Evolutionary conservation across 1,140 invertebrate genomes (phyloP), one percentile per base, ranked within the genome.

Genomic region (Nephotettix cincticeps): DNA sequence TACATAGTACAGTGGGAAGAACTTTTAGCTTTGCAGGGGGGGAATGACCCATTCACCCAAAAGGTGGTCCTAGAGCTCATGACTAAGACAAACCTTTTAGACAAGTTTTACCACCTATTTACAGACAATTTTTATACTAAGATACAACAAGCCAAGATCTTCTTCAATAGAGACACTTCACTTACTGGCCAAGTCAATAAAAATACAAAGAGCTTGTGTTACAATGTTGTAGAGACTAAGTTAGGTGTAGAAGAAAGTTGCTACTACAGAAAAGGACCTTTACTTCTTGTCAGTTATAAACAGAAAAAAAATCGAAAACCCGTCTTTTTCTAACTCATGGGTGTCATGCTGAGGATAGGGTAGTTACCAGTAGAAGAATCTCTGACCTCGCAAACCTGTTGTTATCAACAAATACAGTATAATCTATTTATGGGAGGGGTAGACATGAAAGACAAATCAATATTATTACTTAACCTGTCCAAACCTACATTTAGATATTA

Each of bases 381-480:
- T 23, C n/a, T 25, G 32, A 47, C 45, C 23, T 45, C 23, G 9
- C 9, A 68, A 68, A 47, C 30, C 66, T 47, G 17, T 68, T 13
- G 13, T 68, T 27, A 68, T 68, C 19, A n/a, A 68, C 29, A 68
- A 69, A 56, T n/a, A n/a, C n/a, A 68, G 29, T 68, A 47, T 27
- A 68, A 68, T 25, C n/a, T 68, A 21, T 45, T 45, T 51, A 68
- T 68, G 66, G 32, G 40, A 25, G 66, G 66, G 21, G 66, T 68
- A 13, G 66, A 68, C 29, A 47, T 45, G 25, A 68, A 68, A 45
- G 66, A 68, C 40, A 68, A 68, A 45, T 68, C 66, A 68, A 45
- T 68, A 17, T 68, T 47, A 23, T 19, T 47, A n/a, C 17, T 68
- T 13, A 68, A 36, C 19, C 47, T 36, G 17, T 23, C 23, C 23